Percentiles rank a stretch among this genome's conserved stretches.
These are phyloP conservation scores for Centropus unirufus DNA, from an alignment of 2,113 vertebrate genomes.

Conservation along the genomic window DNA sequence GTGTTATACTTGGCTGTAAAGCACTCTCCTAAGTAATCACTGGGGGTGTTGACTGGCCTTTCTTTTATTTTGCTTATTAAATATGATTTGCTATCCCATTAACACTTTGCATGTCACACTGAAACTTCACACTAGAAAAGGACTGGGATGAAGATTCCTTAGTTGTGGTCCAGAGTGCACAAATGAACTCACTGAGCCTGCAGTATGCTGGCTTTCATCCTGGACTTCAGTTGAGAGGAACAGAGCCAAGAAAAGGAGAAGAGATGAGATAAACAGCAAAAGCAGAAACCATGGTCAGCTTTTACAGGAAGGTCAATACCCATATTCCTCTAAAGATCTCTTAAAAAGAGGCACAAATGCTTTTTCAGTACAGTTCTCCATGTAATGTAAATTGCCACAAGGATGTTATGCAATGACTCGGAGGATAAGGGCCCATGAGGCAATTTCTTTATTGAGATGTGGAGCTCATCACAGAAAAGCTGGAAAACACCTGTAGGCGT, in stretches of 20 bases:
- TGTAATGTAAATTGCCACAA: conserved; percentile 54
- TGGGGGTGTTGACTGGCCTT: not conserved
- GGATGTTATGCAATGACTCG: conserved; percentile 16
- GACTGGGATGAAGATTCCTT: not conserved
- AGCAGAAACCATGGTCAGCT: conserved; percentile 42
- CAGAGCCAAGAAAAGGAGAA: conserved; percentile 34
- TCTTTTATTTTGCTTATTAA: conserved; percentile 40
- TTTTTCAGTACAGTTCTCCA: conserved; percentile 55
- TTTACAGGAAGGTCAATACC: conserved; percentile 60
- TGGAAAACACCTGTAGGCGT: conserved; percentile 38
- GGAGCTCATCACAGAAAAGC: conserved; percentile 28
- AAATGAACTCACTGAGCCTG: conserved; percentile 2
- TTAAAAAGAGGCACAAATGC: conserved; percentile 47
- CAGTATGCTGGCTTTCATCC: not conserved
- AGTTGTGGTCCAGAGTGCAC: not conserved
- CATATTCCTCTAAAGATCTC: conserved; percentile 41
- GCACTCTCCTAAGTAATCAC: not conserved
- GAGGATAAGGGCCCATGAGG: conserved; percentile 1
- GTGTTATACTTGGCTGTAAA: not conserved
- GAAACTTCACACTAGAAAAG: not conserved
- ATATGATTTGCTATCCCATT: conserved; percentile 1
- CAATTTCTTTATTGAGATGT: conserved; percentile 21
- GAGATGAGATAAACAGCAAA: conserved; percentile 58
- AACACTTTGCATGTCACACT: not conserved
- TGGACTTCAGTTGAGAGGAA: conserved; percentile 7